phyloP scores from a whole-genome alignment of 2,888 invertebrate species.

The Sarcophaga caerulescens region DNA sequence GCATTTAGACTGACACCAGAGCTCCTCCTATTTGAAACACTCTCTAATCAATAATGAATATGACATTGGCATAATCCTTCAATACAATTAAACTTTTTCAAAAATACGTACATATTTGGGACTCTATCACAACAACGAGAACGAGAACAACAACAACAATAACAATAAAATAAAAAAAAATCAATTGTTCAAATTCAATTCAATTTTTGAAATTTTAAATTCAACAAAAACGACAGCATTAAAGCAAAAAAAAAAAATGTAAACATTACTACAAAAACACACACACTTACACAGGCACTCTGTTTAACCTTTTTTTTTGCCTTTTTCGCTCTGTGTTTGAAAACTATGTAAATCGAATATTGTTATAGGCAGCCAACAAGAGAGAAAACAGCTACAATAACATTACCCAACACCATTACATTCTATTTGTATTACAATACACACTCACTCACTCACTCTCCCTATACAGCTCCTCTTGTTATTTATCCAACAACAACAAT shows the following conservation, averaged over 20 bases:
- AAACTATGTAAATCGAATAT: conserved; percentile 25
- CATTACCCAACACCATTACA: conserved; percentile 1
- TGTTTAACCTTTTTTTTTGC: conserved; percentile 59
- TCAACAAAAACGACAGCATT: conserved; percentile 9
- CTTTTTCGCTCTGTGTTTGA: conserved; percentile 21
- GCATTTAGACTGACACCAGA: conserved; percentile 4
- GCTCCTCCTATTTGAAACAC: neutral
- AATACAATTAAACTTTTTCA: conserved; percentile 57
- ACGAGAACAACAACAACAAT: neutral
- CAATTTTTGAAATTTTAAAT: conserved; percentile 23
- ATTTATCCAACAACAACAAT: neutral
- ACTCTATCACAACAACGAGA: conserved; percentile 28
- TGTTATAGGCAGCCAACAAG: conserved; percentile 28
- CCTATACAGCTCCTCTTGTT: neutral
- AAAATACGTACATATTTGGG: conserved; percentile 53
- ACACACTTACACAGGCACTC: neutral
- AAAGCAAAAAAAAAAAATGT: conserved; percentile 52
- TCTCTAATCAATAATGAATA: conserved; percentile 59
- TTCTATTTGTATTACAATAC: neutral
- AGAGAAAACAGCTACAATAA: conserved; percentile 3
- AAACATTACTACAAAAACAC: conserved; percentile 50
- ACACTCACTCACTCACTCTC: neutral
- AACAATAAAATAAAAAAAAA: conserved; percentile 12
- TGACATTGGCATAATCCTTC: conserved; percentile 63
- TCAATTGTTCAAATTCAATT: conserved; percentile 52